Percentiles rank a stretch among this genome's conserved stretches.
phyloP scores from a whole-genome alignment of 23 tunicate species.

The Halocynthia roretzi region DNA sequence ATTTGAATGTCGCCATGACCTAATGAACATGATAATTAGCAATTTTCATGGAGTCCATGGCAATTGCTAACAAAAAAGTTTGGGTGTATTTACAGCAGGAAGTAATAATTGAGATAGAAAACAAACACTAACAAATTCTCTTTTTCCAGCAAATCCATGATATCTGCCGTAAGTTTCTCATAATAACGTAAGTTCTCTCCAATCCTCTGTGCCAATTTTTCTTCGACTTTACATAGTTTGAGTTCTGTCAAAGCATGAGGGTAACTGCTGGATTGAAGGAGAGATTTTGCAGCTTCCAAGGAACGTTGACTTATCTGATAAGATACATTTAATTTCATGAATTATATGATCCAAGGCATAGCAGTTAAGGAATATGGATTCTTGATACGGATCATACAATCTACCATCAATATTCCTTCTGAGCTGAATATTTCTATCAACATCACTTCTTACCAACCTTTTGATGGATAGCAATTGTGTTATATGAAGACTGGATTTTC shows the following conservation, averaged over 20 bases:
- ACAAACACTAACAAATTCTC: slow-evolving; percentile 12
- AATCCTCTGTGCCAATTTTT: not conserved
- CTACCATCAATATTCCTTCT: too few relatives aligned
- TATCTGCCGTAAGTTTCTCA: slow-evolving; percentile 3
- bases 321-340: too few relatives aligned
- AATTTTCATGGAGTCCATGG: not conserved
- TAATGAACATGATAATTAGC: not conserved
- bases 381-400: too few relatives aligned
- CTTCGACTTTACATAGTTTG: slow-evolving; percentile 4
- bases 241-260: not conserved
- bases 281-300: slow-evolving; percentile 3
- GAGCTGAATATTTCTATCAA: too few relatives aligned
- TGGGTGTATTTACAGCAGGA: too few relatives aligned
- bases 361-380: too few relatives aligned
- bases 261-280: slow-evolving; percentile 2
- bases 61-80: not conserved
- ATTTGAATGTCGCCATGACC: slow-evolving; percentile 10
- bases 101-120: too few relatives aligned
- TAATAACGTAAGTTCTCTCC: slow-evolving; percentile 5
- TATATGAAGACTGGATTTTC: slow-evolving; percentile 47
- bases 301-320: slow-evolving; percentile 13
- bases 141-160: slow-evolving; percentile 1
- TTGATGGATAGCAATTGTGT: slow-evolving; percentile 38
- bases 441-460: slow-evolving; percentile 4
- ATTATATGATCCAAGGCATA: too few relatives aligned